Evolutionary conservation across 2,113 vertebrate genomes (phyloP).

Genomic region (Saccopteryx bilineata): DNA sequence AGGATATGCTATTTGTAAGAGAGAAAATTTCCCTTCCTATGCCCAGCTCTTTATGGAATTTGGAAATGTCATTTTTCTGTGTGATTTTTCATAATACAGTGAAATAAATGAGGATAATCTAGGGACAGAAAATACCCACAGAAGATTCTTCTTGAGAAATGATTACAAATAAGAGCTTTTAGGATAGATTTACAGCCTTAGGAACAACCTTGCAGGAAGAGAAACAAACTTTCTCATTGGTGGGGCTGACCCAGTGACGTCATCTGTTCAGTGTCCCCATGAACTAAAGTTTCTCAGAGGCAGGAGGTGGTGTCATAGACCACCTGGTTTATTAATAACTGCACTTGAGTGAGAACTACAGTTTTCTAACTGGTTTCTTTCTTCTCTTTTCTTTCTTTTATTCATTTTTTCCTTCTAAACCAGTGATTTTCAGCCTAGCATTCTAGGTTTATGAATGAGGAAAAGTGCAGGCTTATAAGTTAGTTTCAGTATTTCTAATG

Average conservation of each 20-base stretch:
- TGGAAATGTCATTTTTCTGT: not conserved
- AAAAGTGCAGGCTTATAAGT: not conserved
- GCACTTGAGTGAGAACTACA: not conserved
- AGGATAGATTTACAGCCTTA: not conserved
- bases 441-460: not conserved
- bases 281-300: not conserved
- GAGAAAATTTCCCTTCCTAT: not conserved
- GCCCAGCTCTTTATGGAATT: not conserved
- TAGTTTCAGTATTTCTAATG: not conserved
- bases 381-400: not conserved
- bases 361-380: not conserved
- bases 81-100: not conserved
- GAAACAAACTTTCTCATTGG: not conserved
- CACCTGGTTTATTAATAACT: not conserved
- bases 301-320: not conserved
- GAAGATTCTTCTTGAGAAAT: conserved; percentile 13
- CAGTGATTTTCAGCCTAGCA: not conserved
- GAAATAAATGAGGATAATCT: conserved; percentile 16
- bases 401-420: not conserved
- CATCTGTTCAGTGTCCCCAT: not conserved
- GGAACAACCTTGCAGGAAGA: not conserved
- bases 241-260: not conserved
- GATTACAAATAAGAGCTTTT: not conserved
- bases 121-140: not conserved
- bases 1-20: not conserved